phyloP scores from a whole-genome alignment of 2,797 vertebrate species.

The Poeciliopsis turneri region DNA sequence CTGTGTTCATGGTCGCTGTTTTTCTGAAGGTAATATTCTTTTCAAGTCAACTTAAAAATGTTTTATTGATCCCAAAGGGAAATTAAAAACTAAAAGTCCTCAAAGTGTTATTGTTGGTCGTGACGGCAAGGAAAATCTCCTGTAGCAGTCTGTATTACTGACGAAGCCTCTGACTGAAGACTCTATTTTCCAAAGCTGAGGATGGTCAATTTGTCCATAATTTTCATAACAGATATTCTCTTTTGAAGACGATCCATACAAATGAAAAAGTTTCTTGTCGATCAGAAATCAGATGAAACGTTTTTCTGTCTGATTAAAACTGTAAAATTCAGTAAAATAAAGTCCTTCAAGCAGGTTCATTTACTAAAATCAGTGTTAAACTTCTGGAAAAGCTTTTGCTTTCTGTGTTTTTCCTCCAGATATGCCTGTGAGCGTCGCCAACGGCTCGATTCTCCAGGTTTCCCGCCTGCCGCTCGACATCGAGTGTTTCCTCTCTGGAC shows the following conservation, averaged over 20 bases:
- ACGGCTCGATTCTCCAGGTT: background rate
- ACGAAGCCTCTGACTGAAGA: too few relatives aligned
- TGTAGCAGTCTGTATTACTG: too few relatives aligned
- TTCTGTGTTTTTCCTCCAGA: background rate
- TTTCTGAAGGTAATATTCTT: background rate
- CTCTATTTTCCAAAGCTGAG: too few relatives aligned
- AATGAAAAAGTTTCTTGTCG: background rate
- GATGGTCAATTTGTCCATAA: too few relatives aligned
- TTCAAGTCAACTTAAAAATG: too few relatives aligned
- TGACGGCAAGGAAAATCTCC: too few relatives aligned
- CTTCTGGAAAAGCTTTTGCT: background rate
- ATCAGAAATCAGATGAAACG: background rate
- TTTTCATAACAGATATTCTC: too few relatives aligned
- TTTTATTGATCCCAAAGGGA: too few relatives aligned
- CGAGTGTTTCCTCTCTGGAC: background rate
- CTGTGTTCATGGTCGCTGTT: background rate
- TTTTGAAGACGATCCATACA: too few relatives aligned
- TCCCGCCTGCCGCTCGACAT: background rate
- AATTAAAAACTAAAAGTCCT: too few relatives aligned
- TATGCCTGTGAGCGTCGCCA: background rate
- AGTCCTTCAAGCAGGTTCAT: background rate
- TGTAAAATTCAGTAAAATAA: background rate
- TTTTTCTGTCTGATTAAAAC: background rate
- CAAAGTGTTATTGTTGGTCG: too few relatives aligned
- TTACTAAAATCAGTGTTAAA: background rate